These are phyloP conservation scores for Tadarida brasiliensis DNA, from an alignment of 2,797 vertebrate species.

Conservation along the genomic window DNA sequence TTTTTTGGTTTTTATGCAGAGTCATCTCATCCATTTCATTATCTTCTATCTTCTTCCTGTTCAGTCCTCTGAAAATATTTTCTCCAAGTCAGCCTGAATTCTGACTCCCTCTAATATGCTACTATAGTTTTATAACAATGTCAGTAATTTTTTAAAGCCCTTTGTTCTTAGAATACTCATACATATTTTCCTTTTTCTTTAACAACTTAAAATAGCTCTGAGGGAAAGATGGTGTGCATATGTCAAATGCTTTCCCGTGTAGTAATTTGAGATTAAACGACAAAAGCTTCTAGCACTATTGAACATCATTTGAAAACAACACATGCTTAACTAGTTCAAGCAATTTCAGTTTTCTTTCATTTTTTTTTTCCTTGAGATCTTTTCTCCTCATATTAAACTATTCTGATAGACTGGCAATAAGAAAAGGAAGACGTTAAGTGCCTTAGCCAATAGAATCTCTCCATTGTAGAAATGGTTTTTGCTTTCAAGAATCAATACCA, in stretches of 20 bases:
- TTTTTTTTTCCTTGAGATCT: background rate
- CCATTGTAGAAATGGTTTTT: constrained; percentile 33
- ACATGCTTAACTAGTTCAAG: background rate
- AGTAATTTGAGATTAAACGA: constrained; percentile 42
- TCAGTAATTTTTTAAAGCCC: background rate
- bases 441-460: background rate
- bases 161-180: background rate
- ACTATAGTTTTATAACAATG: background rate
- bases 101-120: background rate
- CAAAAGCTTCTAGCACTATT: background rate
- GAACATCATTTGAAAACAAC: background rate
- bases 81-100: background rate
- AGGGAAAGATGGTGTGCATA: background rate
- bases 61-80: background rate
- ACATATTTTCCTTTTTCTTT: constrained; percentile 9
- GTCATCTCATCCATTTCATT: background rate
- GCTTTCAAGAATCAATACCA: constrained; percentile 56
- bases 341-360: constrained; percentile 9
- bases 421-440: constrained; percentile 43
- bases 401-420: background rate
- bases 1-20: background rate
- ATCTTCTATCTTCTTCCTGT: background rate
- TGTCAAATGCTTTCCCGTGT: background rate
- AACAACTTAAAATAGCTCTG: constrained; percentile 16
- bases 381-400: background rate